Evolutionary conservation across 2,113 vertebrate species (phyloP), one percentile per base, ranked within the genome.

Genomic region (Gallinago jamesoni): DNA sequence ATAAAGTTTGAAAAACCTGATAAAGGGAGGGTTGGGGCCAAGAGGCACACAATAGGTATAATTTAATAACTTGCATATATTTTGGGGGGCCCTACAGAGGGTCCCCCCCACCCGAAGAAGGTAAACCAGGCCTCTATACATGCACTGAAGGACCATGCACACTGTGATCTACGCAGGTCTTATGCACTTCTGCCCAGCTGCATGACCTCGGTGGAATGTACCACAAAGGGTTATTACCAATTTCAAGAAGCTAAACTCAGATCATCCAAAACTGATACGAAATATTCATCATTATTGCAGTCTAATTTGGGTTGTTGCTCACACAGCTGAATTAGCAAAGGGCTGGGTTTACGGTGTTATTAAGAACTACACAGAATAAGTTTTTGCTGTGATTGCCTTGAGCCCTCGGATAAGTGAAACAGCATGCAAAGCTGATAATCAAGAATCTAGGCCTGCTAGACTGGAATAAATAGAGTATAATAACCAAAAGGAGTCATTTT

Each of bases 201-300:
- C 19, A 21, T 0, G 1, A 25, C 50, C 60, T 74, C 37, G 33
- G 18, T 25, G 27, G 10, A 0, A 2, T 14, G 33, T 15, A 23
- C 18, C 30, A 24, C 31, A 75, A 43, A 77, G 15, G 6, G 7
- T 19, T 59, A 37, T 17, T 18, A 70, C 10, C 9, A 45, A 10
- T n/a, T 57, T 67, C 57, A 70, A 48, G 69, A 41, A 57, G 33
- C 8, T 63, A 72, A 90, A 43, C 19, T 69, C 50, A 78, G 60
- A 27, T 4, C 33, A 56, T 20, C 18, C 30, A 35, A 67, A 77
- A 22, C 6, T 4, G 2, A 25, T 30, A 28, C 2, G 18, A 47
- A 83, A 66, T 67, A 53, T 50, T 55, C 3, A 1, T 20, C 72
- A 41, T 15, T 30, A 14, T 27, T 56, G 30, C 56, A 33, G 12